Percentiles rank a stretch among this genome's conserved stretches.
phyloP scores from a whole-genome alignment of 2,888 invertebrate species.

The Ormyrus thymus region DNA sequence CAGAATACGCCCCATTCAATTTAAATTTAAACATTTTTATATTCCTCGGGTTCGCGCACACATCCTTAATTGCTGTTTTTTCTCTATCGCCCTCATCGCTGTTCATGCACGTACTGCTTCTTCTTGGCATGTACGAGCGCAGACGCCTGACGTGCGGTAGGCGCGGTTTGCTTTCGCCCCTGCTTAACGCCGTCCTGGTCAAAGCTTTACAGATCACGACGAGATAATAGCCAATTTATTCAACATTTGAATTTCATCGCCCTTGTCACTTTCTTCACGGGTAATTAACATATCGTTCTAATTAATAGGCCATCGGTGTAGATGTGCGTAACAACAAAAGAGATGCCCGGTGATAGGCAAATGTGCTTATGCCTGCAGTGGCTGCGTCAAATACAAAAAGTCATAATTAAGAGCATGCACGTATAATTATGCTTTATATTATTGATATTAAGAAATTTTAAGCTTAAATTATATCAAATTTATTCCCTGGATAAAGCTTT shows the following conservation, averaged over 20 bases:
- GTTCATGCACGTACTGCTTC: neutral
- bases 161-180: neutral
- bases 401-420: too few relatives aligned
- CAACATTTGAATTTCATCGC: slow-evolving; percentile 46
- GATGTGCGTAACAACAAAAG: slow-evolving; percentile 16
- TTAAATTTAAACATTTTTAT: slow-evolving; percentile 38
- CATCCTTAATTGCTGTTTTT: slow-evolving; percentile 30
- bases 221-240: neutral
- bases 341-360: slow-evolving; percentile 24
- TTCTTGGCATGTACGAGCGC: neutral
- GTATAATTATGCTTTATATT: too few relatives aligned
- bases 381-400: too few relatives aligned
- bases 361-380: neutral
- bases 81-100: neutral
- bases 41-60: neutral
- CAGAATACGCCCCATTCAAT: slow-evolving; percentile 35
- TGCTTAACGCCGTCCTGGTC: neutral
- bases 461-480: too few relatives aligned
- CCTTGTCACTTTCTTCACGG: neutral
- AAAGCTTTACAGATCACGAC: neutral
- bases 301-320: slow-evolving; percentile 38
- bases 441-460: too few relatives aligned
- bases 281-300: slow-evolving; percentile 51
- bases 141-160: neutral
- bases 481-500: too few relatives aligned